Evolutionary conservation across 2,113 vertebrate genomes (phyloP).

Genomic region (Poicephalus gulielmi): DNA sequence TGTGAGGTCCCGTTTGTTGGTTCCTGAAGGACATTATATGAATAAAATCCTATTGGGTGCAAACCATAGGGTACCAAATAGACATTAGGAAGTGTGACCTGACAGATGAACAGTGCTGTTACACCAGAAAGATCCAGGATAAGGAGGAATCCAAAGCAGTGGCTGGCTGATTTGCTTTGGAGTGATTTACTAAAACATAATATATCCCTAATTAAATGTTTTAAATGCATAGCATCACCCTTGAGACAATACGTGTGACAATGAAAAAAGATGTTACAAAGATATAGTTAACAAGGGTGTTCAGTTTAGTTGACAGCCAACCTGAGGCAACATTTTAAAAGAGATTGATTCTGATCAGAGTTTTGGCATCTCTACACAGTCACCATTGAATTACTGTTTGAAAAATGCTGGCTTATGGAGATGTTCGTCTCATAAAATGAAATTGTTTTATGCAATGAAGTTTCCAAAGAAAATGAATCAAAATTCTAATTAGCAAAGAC

Average conservation of each 20-base stretch:
- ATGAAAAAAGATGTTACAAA: conserved; percentile 22
- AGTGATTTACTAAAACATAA: neutral
- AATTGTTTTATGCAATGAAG: neutral
- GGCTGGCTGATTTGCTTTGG: neutral
- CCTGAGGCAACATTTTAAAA: conserved; percentile 4
- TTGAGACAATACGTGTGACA: neutral
- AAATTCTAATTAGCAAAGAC: conserved; percentile 21
- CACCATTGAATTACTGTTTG: neutral
- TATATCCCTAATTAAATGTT: conserved; percentile 38
- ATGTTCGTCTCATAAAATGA: neutral
- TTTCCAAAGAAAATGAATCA: conserved; percentile 34
- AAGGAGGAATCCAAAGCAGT: neutral
- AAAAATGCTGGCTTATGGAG: conserved; percentile 25
- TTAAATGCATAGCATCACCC: conserved; percentile 28
- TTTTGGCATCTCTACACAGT: neutral
- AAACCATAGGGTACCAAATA: neutral
- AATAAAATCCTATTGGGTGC: neutral
- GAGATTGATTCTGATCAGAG: neutral
- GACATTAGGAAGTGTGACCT: neutral
- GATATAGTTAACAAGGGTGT: neutral
- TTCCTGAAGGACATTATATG: neutral
- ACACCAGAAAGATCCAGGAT: neutral
- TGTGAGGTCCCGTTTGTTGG: neutral
- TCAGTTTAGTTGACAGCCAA: conserved; percentile 18
- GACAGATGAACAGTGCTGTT: neutral